Conservation (phyloP, 2,888 invertebrate species). For the Limnephilus marmoratus region DNA sequence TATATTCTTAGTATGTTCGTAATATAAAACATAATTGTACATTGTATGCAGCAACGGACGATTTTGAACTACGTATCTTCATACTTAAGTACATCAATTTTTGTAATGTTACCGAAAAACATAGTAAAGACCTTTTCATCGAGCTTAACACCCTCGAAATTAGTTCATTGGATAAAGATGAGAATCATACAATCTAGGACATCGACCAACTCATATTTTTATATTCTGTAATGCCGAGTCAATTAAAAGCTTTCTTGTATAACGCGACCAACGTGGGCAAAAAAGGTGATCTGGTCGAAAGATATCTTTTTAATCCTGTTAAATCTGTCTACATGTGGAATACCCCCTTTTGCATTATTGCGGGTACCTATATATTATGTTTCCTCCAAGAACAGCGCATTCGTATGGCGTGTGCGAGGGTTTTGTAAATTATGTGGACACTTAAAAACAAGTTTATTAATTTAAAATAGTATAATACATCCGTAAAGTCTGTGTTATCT, state of each 20-base stretch:
- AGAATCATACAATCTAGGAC: too few relatives aligned
- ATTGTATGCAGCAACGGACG: not conserved
- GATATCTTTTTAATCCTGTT: too few relatives aligned
- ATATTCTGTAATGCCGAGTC: not conserved
- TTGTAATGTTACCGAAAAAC: not conserved
- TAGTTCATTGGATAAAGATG: too few relatives aligned
- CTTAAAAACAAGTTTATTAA: conserved; percentile 53
- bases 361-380: not conserved
- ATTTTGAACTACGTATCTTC: not conserved
- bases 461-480: conserved; percentile 45
- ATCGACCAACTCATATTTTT: not conserved
- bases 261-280: not conserved
- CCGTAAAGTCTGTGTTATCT: conserved; percentile 56
- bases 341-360: not conserved
- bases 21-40: not conserved
- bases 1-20: not conserved
- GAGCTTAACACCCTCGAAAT: too few relatives aligned
- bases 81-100: too few relatives aligned
- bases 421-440: conserved; percentile 46
- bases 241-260: not conserved
- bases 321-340: not conserved
- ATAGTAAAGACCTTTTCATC: not conserved
- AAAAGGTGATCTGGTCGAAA: not conserved
- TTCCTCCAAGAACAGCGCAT: not conserved
- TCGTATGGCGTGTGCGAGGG: conserved; percentile 49